phyloP scores from a whole-genome alignment of 2,797 vertebrate species.

The Gymnocypris eckloni region DNA sequence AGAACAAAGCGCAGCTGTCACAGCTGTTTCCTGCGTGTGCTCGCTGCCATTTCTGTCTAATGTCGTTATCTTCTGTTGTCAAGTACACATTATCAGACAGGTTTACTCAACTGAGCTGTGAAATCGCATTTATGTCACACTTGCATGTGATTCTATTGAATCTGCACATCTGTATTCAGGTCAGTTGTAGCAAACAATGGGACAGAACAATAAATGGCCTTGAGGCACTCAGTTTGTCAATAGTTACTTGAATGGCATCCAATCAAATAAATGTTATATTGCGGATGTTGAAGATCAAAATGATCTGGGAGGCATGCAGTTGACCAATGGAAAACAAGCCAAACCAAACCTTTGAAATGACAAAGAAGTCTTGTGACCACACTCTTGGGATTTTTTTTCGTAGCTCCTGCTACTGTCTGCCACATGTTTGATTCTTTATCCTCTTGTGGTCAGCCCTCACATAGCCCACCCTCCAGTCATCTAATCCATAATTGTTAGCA shows the following conservation, averaged over 20 bases:
- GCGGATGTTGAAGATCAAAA: not conserved
- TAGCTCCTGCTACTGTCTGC: constrained; percentile 48
- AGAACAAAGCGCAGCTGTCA: constrained; percentile 63
- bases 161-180: constrained; percentile 4
- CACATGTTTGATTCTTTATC: constrained; percentile 52
- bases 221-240: constrained; percentile 12
- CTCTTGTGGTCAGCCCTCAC: constrained; percentile 49
- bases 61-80: constrained; percentile 60
- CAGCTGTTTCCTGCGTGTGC: constrained; percentile 60
- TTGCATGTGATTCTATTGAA: constrained; percentile 41
- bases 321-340: constrained; percentile 28
- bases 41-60: constrained; percentile 41
- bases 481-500: constrained; percentile 64
- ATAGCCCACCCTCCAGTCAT: constrained; percentile 53
- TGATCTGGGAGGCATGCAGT: not conserved
- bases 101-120: constrained; percentile 43
- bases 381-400: constrained; percentile 20
- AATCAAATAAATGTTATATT: not conserved
- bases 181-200: constrained; percentile 33
- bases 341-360: constrained; percentile 36
- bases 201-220: constrained; percentile 29
- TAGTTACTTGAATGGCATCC: constrained; percentile 12
- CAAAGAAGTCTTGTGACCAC: constrained; percentile 49
- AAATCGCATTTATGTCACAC: constrained; percentile 51
- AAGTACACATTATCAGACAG: constrained; percentile 55